Evolutionary conservation across 2,888 invertebrate genomes (phyloP), one percentile per base, ranked within the genome.

Genomic region (Oconnorella tubifera): DNA sequence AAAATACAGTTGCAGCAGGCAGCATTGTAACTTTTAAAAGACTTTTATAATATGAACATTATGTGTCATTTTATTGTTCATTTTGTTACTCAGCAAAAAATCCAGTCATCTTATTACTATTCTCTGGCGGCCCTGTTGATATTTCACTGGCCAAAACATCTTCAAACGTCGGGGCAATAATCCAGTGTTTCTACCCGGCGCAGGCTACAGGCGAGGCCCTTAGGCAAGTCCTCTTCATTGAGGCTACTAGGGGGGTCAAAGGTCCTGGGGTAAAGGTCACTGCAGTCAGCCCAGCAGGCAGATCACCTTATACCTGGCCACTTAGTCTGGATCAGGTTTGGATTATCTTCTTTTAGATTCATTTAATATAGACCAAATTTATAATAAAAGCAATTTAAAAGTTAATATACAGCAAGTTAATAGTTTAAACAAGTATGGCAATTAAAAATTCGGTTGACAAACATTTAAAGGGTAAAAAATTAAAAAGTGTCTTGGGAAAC

Each of bases 81-180:
- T n/a, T n/a, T n/a, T n/a, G n/a, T n/a, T n/a, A n/a, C n/a, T 32
- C 28, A 64, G 64, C 64, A 28, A 64, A 64, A 28, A 25, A 40
- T 2, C 70, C 70, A 1, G 59, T 73, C 3, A 23, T 72, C 32
- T 49, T 72, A n/a, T 59, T 72, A 10, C 51, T 73, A 25, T 72
- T 72, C 66, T 63, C 68, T 32, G 72, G 63, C 14, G 67, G 70
- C 33, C 72, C 72, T 2, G 51, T 80, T n/a, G 78, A 80, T 65
- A 69, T 80, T 23, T 69, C 72, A 3, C 73, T 73, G 68, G 76
- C 76, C 23, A 76, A 76, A 32, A 61, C 63, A 2, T 69, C 67
- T 25, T 32, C 66, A 3, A 61, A 67, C 3, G 74, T 73, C n/a
- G 33, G 40, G 3, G 71, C 68, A n/a, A 73, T 73, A 50, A 53